Base-by-base conservation (phyloP, 2,113 vertebrate species). In the Chamaea fasciata region DNA sequence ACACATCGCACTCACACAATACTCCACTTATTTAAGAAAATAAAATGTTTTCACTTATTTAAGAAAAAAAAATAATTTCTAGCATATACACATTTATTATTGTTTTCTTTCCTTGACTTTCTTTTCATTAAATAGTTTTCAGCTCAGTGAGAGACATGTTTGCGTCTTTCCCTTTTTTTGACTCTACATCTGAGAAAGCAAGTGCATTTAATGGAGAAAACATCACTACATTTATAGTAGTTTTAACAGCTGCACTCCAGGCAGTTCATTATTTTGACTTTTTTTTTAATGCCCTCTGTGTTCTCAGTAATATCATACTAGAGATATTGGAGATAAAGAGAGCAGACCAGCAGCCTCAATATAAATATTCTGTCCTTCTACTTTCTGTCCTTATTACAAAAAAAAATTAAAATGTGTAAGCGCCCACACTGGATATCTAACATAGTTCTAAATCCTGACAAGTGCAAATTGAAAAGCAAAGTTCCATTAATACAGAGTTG, bases 231-330 rank as follows among this genome's bases (percentile, higher is more conserved):
- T 95, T 89, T 83, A 22, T 85, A 91, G 73, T 94, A 64, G 46
- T 87, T 70, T 94, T 91, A 68, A 69, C 76, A 90, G 90, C 85
- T 91, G 27, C 83, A 77, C 90, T 92, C 26, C 89, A 70, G 90
- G 94, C 87, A 94, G 78, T 94, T 93, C 84, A 87, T 84, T 63
- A 69, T 95, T 94, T 95, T 92, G 57, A 69, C 70, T 94, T 75
- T 28, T 75, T 88, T 94, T 93, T 92, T 71, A 95, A 67, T 89
- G 74, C 42, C 76, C 17, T 84, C 20, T 17, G 9, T 77, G 35
- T 90, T 95, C 44, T 80, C 19, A 41, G 15, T 70, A 75, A 31
- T 83, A 14, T 78, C 24, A 26, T 52, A 71, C 20, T 35, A 68
- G 79, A 83, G 47, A 70, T 65, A 8, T 7, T 81, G 23, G 47